phyloP scores from a whole-genome alignment of 2,888 invertebrate species.

The Amaurobius ferox region DNA sequence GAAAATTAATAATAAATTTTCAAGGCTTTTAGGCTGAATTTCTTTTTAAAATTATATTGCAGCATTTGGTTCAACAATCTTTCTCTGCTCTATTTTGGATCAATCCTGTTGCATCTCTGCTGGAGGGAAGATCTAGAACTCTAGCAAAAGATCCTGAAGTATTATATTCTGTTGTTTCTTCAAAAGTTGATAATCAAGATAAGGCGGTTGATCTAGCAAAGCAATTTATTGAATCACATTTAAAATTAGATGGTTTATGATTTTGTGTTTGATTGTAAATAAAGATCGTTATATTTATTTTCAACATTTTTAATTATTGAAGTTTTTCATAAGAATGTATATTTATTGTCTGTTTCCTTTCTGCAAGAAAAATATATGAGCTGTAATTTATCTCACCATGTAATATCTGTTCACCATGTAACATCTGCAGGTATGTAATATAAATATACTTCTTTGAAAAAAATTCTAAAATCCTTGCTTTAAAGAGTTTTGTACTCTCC shows the following conservation, averaged over 20 bases:
- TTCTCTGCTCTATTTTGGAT: slow-evolving; percentile 63
- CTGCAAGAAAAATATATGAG: too few species aligned
- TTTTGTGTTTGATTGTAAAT: neutral
- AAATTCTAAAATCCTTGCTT: too few species aligned
- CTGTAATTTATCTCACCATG: too few species aligned
- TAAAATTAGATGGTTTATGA: neutral
- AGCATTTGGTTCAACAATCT: slow-evolving; percentile 35
- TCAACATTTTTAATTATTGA: too few species aligned
- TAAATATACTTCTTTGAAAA: too few species aligned
- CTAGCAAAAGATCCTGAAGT: slow-evolving; percentile 51
- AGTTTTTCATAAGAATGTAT: too few species aligned
- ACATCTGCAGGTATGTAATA: too few species aligned
- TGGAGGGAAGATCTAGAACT: slow-evolving; percentile 35
- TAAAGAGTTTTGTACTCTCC: too few species aligned
- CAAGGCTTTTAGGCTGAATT: too few species aligned
- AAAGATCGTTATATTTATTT: slow-evolving; percentile 16
- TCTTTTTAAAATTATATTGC: slow-evolving; percentile 13
- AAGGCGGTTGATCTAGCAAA: slow-evolving; percentile 36
- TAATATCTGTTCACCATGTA: too few species aligned
- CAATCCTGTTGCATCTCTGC: slow-evolving; percentile 51
- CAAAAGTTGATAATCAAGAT: slow-evolving; percentile 27
- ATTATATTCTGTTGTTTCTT: slow-evolving; percentile 42
- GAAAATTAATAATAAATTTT: too few species aligned
- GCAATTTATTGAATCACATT: slow-evolving; percentile 22
- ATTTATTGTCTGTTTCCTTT: too few species aligned